Percentiles rank a stretch among this genome's conserved stretches.
These are phyloP conservation scores for Ctenosaura bakeri DNA, from an alignment of 2,797 vertebrate genomes.

Conservation along the genomic window DNA sequence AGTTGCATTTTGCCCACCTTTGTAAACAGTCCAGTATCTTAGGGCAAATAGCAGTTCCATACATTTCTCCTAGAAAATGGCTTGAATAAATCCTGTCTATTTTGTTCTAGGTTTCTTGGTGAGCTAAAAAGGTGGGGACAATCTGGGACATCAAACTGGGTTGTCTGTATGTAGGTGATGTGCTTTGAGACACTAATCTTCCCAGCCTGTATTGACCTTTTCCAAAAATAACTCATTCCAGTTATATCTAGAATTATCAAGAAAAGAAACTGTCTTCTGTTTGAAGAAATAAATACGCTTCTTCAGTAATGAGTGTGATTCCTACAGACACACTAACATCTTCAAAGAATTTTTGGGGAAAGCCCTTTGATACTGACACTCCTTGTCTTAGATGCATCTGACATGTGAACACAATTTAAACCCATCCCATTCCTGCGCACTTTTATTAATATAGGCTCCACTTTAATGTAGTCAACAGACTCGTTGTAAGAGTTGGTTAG, in stretches of 20 bases:
- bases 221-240: not conserved
- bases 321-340: not conserved
- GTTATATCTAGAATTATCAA: not conserved
- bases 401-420: not conserved
- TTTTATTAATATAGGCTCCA: not conserved
- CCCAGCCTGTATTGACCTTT: not conserved
- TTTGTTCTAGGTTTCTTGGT: not conserved
- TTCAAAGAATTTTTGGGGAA: not conserved
- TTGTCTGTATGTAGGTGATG: not conserved
- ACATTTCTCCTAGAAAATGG: too few relatives aligned
- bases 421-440: not conserved
- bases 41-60: too few relatives aligned
- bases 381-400: not conserved
- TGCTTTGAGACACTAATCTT: not conserved
- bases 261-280: not conserved
- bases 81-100: not conserved
- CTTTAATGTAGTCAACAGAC: not conserved
- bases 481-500: slow-evolving; percentile 55
- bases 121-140: not conserved
- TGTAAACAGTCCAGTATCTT: not conserved
- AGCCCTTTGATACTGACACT: not conserved
- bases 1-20: too few relatives aligned
- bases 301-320: not conserved
- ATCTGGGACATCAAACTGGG: not conserved
- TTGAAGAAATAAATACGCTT: not conserved